Conservation (phyloP, 1,140 invertebrate genomes). For the Drosophila mauritiana region DNA sequence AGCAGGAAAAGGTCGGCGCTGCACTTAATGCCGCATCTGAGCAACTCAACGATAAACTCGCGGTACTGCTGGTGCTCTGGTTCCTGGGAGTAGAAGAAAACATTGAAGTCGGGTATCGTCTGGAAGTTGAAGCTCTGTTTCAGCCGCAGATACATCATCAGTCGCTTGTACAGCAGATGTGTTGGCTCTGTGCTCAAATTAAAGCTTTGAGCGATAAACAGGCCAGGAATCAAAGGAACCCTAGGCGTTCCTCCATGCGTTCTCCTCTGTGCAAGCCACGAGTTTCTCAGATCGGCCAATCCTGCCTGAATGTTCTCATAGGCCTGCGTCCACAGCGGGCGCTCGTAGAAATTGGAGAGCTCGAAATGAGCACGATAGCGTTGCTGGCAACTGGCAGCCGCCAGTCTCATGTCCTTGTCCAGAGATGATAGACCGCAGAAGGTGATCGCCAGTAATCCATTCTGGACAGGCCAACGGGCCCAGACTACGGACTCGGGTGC, state of each 20-base stretch:
- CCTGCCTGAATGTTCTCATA: conserved; percentile 86
- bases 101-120: conserved; percentile 89
- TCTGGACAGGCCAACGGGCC: conserved; percentile 87
- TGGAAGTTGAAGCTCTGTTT: conserved; percentile 88
- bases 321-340: conserved; percentile 82
- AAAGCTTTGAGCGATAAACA: conserved; percentile 88
- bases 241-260: conserved; percentile 85
- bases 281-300: conserved; percentile 70
- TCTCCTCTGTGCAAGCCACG: conserved; percentile 73
- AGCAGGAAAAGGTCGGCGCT: conserved; percentile 86
- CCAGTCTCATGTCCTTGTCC: conserved; percentile 86
- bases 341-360: conserved; percentile 85
- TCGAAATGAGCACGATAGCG: conserved; percentile 86
- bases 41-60: conserved; percentile 88
- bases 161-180: conserved; percentile 87
- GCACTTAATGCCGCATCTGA: conserved; percentile 87
- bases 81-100: conserved; percentile 88
- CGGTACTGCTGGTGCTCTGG: conserved; percentile 87
- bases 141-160: conserved; percentile 88
- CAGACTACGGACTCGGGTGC: conserved; percentile 87
- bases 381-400: conserved; percentile 87
- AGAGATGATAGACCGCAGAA: conserved; percentile 87
- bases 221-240: conserved; percentile 87
- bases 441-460: conserved; percentile 87
- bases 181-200: conserved; percentile 87